These are phyloP conservation scores for Stenotaenia linearis DNA, from an alignment of 2,888 invertebrate genomes.

Conservation along the genomic window DNA sequence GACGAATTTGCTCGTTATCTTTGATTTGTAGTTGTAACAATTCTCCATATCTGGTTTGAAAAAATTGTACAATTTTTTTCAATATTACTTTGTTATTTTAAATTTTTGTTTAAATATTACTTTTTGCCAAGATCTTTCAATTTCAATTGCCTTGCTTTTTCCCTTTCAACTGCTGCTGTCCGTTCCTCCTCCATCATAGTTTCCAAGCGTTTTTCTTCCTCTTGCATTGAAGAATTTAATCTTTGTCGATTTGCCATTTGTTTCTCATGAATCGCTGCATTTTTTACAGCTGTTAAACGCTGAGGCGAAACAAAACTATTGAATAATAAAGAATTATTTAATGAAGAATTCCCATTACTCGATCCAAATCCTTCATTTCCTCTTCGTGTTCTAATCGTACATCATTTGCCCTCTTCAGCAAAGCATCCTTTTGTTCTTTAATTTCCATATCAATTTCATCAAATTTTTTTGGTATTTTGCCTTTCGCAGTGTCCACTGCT, in stretches of 20 bases:
- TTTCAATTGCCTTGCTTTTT: not conserved
- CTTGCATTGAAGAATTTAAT: not conserved
- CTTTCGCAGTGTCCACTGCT: not conserved
- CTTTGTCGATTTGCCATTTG: not conserved
- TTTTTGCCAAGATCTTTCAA: not conserved
- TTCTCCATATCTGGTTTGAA: not conserved
- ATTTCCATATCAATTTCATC: not conserved
- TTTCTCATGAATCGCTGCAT: not conserved
- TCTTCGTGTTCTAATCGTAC: not conserved
- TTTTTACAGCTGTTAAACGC: not conserved
- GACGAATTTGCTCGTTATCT: not conserved
- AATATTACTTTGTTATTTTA: not conserved
- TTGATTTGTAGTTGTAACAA: conserved; percentile 9
- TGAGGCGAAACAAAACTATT: not conserved
- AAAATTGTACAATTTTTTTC: not conserved
- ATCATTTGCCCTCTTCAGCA: not conserved
- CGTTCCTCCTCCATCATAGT: conserved; percentile 5
- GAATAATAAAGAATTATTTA: not conserved
- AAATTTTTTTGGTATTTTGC: not conserved
- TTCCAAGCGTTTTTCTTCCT: conserved; percentile 4
- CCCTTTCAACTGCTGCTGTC: not conserved
- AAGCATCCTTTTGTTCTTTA: not conserved
- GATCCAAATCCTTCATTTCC: conserved; percentile 3
- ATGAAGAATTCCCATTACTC: not conserved
- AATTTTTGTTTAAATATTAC: not conserved